Evolutionary conservation across 1,140 invertebrate species (phyloP).

Genomic region (Tetramorium parvispinum): DNA sequence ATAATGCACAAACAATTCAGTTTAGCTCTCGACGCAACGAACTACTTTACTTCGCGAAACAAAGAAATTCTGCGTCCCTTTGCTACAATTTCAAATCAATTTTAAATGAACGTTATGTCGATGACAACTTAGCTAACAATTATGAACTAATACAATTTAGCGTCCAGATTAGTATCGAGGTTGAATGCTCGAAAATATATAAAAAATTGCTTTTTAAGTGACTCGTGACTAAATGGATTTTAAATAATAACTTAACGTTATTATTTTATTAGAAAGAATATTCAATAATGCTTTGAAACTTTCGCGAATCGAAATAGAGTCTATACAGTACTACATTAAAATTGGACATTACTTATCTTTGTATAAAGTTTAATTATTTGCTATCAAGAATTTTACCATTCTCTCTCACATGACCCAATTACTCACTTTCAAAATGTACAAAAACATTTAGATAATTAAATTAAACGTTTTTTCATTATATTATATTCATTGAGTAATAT

Average conservation of each 20-base stretch:
- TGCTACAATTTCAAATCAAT: slow-evolving; percentile 31
- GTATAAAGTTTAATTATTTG: not conserved
- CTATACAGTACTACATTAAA: not conserved
- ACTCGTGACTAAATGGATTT: too few species aligned
- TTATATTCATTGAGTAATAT: not conserved
- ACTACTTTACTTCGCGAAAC: slow-evolving; percentile 7
- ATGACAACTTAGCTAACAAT: not conserved
- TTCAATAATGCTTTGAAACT: not conserved
- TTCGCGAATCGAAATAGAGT: not conserved
- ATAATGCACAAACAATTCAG: slow-evolving; percentile 48
- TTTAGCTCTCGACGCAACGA: slow-evolving; percentile 19
- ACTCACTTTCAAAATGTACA: not conserved
- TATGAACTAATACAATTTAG: slow-evolving; percentile 9
- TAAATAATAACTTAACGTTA: not conserved
- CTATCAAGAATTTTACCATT: not conserved
- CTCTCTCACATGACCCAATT: not conserved
- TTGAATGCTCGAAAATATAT: slow-evolving; percentile 1
- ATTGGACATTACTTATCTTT: not conserved
- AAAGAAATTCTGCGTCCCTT: slow-evolving; percentile 29
- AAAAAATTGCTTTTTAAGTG: not conserved
- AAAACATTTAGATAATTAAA: not conserved
- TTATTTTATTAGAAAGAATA: not conserved
- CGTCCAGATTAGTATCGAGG: not conserved
- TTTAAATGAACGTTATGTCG: slow-evolving; percentile 1
- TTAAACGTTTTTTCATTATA: not conserved